Conservation (phyloP, 2,113 vertebrate species). For the Heterochromis multidens region DNA sequence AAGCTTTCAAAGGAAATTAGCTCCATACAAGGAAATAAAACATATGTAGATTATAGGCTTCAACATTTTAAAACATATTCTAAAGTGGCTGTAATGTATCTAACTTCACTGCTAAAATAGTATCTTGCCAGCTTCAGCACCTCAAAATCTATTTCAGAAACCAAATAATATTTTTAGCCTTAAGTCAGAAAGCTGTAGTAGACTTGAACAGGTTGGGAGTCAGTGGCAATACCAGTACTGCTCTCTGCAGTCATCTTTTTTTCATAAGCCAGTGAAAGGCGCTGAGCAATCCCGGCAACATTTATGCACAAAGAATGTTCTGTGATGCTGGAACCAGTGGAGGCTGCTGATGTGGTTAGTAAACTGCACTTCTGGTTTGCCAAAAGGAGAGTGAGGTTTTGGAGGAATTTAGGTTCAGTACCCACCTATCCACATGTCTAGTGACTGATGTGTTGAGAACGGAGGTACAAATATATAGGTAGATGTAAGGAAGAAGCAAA, state of each 20-base stretch:
- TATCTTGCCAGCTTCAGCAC: background rate
- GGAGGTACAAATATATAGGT: background rate
- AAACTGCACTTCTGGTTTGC: constrained; percentile 16
- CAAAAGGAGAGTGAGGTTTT: constrained; percentile 43
- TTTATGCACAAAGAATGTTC: constrained; percentile 39
- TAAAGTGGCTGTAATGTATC: background rate
- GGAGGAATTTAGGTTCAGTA: constrained; percentile 35
- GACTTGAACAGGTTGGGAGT: background rate
- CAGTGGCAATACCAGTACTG: no score
- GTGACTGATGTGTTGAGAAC: constrained; percentile 21
- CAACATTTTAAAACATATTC: fast-evolving
- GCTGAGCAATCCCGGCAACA: constrained; percentile 4
- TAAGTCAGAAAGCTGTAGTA: background rate
- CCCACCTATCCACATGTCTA: constrained; percentile 18
- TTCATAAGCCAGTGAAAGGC: background rate
- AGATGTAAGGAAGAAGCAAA: background rate
- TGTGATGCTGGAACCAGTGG: constrained; percentile 16
- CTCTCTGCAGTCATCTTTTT: background rate
- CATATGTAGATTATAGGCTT: fast-evolving
- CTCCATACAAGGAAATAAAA: background rate
- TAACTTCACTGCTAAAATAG: fast-evolving
- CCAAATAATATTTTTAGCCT: background rate
- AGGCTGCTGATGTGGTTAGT: constrained; percentile 24
- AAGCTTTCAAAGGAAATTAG: background rate
- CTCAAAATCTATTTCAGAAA: background rate